These are phyloP conservation scores for Rhineura floridana DNA, from an alignment of 2,113 vertebrate species.

Conservation along the genomic window DNA sequence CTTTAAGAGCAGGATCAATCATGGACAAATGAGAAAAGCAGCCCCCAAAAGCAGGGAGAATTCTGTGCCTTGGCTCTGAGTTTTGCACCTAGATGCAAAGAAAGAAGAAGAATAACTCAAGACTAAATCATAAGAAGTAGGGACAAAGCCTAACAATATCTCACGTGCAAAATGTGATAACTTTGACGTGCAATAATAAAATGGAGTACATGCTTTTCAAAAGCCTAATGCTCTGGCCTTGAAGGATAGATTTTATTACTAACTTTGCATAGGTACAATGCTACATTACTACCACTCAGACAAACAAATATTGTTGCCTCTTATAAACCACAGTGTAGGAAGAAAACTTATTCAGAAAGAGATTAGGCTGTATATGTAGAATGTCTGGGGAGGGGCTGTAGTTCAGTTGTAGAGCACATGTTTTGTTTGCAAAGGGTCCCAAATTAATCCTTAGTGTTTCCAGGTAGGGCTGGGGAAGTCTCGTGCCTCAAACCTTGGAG, in stretches of 20 bases:
- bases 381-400: too few relatives aligned
- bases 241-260: not conserved
- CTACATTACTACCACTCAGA: not conserved
- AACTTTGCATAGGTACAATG: not conserved
- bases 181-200: too few relatives aligned
- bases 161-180: too few relatives aligned
- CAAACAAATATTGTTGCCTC: too few relatives aligned
- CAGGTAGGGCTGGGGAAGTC: too few relatives aligned
- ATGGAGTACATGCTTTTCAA: too few relatives aligned
- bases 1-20: not conserved
- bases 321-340: not conserved
- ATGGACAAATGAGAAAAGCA: not conserved
- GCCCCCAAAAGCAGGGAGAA: not conserved
- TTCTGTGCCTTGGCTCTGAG: not conserved
- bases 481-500: too few relatives aligned
- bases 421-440: not conserved
- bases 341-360: not conserved
- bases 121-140: too few relatives aligned
- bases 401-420: too few relatives aligned
- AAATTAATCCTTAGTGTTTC: not conserved
- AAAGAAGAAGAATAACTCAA: not conserved
- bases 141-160: too few relatives aligned
- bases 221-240: too few relatives aligned
- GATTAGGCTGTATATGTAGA: not conserved
- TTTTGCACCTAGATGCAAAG: not conserved